Evolutionary conservation across 2,797 vertebrate species (phyloP).

Genomic region (Sebastiscus albofasciatus): DNA sequence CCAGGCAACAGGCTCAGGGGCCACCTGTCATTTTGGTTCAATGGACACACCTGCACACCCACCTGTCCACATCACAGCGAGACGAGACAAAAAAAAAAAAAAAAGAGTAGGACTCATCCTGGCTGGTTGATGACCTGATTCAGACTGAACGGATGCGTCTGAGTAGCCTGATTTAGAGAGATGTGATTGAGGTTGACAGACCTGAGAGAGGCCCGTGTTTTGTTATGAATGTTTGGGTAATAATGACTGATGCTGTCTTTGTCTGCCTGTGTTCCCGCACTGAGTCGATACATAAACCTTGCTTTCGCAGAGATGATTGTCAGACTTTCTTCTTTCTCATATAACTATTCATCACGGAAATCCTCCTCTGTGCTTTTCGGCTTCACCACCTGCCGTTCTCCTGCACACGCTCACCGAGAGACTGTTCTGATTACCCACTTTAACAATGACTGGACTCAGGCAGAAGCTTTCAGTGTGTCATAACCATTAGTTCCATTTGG

Average conservation of each 20-base stretch:
- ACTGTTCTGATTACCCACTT: constrained; percentile 27
- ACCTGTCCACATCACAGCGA: constrained; percentile 75
- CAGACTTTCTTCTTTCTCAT: neutral
- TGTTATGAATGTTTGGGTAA: constrained; percentile 27
- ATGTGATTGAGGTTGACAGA: constrained; percentile 39
- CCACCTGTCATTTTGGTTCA: constrained; percentile 80
- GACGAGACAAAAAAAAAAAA: neutral
- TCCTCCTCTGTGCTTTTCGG: neutral
- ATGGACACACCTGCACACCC: constrained; percentile 76
- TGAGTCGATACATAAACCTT: neutral
- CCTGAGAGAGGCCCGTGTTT: constrained; percentile 30
- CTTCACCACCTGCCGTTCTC: neutral
- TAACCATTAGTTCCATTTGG: constrained; percentile 51
- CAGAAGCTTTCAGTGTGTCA: constrained; percentile 35
- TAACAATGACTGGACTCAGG: constrained; percentile 33
- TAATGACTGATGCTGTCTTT: constrained; percentile 30
- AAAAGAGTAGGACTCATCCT: constrained; percentile 26
- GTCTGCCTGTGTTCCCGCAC: neutral
- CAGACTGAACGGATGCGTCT: constrained; percentile 49
- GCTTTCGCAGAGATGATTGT: constrained; percentile 11
- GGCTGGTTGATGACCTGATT: constrained; percentile 67
- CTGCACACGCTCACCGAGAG: neutral
- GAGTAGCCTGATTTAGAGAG: constrained; percentile 55
- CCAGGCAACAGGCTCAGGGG: constrained; percentile 66
- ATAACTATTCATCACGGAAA: neutral